Evolutionary conservation across 2,888 invertebrate genomes (phyloP), one percentile per base, ranked within the genome.

Genomic region (Tenthredo scrophulariae): DNA sequence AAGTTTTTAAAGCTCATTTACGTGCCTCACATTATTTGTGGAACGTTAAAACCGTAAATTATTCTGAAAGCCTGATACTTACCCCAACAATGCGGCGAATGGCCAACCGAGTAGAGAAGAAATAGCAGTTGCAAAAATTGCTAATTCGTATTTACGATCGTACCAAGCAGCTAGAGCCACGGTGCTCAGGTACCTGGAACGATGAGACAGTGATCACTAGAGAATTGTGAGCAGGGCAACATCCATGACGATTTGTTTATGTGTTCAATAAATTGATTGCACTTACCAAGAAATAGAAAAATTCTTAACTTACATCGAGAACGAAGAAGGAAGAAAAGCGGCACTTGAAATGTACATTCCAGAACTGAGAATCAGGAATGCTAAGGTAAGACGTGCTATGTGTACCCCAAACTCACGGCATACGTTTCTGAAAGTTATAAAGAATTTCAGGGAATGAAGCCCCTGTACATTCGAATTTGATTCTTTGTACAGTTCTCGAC

Each of bases 301-400:
- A n/a, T 43, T 54, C 77, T 72, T 84, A 84, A 90, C 92, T 90
- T 91, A 94, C 96, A 97, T 97, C 86, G 98, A 97, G 95, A 99
- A 99, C n/a, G 98, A 97, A 5, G 98, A 98, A 0, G 99, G 99
- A 86, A 99, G 94, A 94, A 98, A 97, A 0, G 99, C 98, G 1
- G 98, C 96, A 87, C 96, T 95, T 0, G 97, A 95, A 40, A 97
- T 96, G 93, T 98, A 99, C 97, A 98, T 97, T 79, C 99, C 99
- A 0, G 98, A 96, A 84, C 98, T 97, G 86, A 98, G 96, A 26
- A 98, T 92, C 72, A 97, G 95, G 90, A 98, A 96, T 29, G 95
- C 95, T 65, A 98, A 94, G 94, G 97, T 97, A 79, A 98, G 94
- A 37, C 98, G 95, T 0, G 97, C 98, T 85, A 98, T 96, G 90